phyloP scores from a whole-genome alignment of 2,797 vertebrate species.

The Pseudotriccus pelzelni region DNA sequence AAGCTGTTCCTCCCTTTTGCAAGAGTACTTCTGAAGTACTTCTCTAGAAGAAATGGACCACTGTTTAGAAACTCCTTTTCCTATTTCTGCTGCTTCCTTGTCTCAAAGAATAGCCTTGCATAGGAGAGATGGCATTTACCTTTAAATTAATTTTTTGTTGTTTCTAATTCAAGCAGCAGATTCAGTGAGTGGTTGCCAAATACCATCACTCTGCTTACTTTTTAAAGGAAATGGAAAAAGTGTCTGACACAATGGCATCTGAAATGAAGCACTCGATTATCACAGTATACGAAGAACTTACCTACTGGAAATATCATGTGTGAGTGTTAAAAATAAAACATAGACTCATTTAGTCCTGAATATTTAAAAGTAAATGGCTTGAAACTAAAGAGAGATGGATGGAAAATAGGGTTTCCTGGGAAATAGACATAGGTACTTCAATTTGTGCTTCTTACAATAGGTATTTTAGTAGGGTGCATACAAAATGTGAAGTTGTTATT shows the following conservation, averaged over 20 bases:
- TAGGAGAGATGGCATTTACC: neutral
- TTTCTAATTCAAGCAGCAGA: neutral
- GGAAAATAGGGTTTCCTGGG: neutral
- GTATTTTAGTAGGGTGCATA: neutral
- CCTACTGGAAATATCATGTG: neutral
- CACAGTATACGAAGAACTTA: neutral
- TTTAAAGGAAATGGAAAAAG: constrained; percentile 41
- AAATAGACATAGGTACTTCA: neutral
- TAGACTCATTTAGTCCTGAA: neutral
- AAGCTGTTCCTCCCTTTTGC: neutral
- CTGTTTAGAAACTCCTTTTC: neutral
- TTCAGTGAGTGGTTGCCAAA: neutral
- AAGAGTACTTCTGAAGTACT: neutral
- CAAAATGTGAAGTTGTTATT: neutral
- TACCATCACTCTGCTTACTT: neutral
- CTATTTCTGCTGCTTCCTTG: neutral
- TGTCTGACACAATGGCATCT: neutral
- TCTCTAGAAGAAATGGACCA: neutral
- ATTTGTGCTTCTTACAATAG: neutral
- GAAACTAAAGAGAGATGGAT: neutral
- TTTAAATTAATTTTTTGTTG: neutral
- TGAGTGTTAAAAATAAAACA: constrained; percentile 4
- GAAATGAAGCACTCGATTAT: neutral
- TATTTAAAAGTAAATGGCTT: neutral
- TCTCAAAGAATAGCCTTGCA: neutral